These are phyloP conservation scores for Poeciliopsis prolifica DNA, from an alignment of 2,113 vertebrate species.

Conservation along the genomic window DNA sequence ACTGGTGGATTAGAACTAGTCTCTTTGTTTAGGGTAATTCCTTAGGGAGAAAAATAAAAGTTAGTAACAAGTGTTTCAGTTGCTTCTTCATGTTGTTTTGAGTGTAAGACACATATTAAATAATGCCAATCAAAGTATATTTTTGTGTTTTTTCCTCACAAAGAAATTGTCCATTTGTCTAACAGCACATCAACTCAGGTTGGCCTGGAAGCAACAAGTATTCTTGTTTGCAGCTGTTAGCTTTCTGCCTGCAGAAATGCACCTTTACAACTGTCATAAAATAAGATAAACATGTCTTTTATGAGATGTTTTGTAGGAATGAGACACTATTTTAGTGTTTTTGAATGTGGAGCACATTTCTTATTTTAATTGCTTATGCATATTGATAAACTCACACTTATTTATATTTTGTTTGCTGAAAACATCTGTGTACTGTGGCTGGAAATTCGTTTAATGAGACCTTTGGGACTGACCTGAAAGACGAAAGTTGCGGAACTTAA, in stretches of 20 bases:
- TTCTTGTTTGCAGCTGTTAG: not conserved
- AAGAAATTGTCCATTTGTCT: not conserved
- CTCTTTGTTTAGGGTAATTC: not conserved
- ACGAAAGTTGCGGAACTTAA: not conserved
- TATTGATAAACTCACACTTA: not conserved
- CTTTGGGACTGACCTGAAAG: conserved; percentile 3
- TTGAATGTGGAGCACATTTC: not conserved
- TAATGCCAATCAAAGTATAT: too few species aligned
- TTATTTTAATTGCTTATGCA: conserved; percentile 1
- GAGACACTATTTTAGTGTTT: not conserved
- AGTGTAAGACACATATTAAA: too few species aligned
- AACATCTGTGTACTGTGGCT: conserved; percentile 1
- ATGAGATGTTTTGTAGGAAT: not conserved
- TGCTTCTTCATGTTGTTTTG: too few species aligned
- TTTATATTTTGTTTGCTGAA: not conserved
- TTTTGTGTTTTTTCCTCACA: not conserved
- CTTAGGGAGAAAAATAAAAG: too few species aligned
- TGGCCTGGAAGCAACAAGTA: not conserved
- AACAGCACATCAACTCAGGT: not conserved
- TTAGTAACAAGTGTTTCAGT: not conserved
- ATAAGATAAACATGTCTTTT: not conserved
- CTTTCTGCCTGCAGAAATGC: not conserved
- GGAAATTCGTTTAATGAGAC: conserved; percentile 20
- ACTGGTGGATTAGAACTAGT: not conserved
- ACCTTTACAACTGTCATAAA: not conserved